These are phyloP conservation scores for Tyrophagus putrescentiae DNA, from an alignment of 1,140 invertebrate species.

Conservation along the genomic window DNA sequence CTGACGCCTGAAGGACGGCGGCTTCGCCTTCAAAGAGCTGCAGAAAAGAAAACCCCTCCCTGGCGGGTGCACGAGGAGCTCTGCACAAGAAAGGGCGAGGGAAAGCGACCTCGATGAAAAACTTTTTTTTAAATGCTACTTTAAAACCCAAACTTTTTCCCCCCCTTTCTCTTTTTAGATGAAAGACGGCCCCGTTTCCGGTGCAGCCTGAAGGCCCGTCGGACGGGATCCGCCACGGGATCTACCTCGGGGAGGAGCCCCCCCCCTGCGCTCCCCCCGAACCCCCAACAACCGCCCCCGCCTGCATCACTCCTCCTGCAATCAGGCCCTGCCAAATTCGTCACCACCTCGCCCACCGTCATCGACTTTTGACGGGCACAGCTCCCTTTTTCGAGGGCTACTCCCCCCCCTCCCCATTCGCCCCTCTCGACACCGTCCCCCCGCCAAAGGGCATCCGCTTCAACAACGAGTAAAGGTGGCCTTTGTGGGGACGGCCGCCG, in stretches of 20 bases:
- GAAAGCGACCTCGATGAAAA: conserved; percentile 29
- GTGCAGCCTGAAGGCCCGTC: conserved; percentile 72
- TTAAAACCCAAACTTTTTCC: no score
- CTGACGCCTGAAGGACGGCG: conserved; percentile 61
- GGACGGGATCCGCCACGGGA: conserved; percentile 85
- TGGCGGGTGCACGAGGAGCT: conserved; percentile 79
- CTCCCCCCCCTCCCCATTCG: conserved; percentile 82
- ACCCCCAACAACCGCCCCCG: conserved; percentile 67
- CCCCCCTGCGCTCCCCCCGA: conserved; percentile 54
- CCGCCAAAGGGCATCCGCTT: conserved; percentile 83
- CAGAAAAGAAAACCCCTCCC: conserved; percentile 81
- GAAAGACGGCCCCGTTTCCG: conserved; percentile 90
- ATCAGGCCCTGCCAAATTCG: conserved; percentile 50
- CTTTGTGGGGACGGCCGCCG: no score
- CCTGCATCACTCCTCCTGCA: conserved; percentile 58
- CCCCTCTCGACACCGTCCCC: conserved; percentile 58
- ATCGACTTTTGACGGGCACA: conserved; percentile 81
- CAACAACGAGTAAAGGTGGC: conserved; percentile 90
- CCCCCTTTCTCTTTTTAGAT: no score
- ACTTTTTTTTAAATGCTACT: conserved; percentile 4
- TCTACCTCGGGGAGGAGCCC: conserved; percentile 74
- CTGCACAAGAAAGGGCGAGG: conserved; percentile 86
- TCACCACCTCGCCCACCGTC: conserved; percentile 77
- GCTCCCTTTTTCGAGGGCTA: conserved; percentile 97
- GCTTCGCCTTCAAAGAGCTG: conserved; percentile 47